These are phyloP conservation scores for Mohoua ochrocephala DNA, from an alignment of 2,113 vertebrate species.

Conservation along the genomic window DNA sequence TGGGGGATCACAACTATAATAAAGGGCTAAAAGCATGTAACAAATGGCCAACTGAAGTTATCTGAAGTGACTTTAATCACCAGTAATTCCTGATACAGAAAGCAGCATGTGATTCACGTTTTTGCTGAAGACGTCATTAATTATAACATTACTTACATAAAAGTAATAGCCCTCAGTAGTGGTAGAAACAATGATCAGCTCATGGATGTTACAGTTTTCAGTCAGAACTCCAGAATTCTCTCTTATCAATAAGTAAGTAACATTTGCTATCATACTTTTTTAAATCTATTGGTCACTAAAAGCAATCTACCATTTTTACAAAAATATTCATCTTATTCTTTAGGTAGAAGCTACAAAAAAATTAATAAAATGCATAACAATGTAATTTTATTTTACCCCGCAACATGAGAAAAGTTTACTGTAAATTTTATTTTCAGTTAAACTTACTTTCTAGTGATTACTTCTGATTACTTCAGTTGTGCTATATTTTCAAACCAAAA, in stretches of 20 bases:
- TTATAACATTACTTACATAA: background rate
- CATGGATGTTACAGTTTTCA: background rate
- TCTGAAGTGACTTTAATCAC: background rate
- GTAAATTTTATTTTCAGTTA: background rate
- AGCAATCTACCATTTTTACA: background rate
- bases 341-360: background rate
- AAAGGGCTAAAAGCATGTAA: background rate
- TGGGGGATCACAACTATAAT: background rate
- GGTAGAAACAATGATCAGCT: background rate
- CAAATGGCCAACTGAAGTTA: background rate
- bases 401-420: background rate
- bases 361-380: background rate
- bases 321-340: background rate
- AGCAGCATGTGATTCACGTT: background rate
- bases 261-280: background rate
- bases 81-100: background rate
- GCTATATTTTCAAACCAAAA: constrained; percentile 7
- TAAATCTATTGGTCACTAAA: background rate
- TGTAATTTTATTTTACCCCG: background rate
- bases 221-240: background rate
- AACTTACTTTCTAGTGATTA: background rate
- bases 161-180: background rate
- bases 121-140: background rate
- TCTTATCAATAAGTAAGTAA: background rate
- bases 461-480: background rate